These are phyloP conservation scores for Maccullochella peelii DNA, from an alignment of 2,113 vertebrate species.

Conservation along the genomic window DNA sequence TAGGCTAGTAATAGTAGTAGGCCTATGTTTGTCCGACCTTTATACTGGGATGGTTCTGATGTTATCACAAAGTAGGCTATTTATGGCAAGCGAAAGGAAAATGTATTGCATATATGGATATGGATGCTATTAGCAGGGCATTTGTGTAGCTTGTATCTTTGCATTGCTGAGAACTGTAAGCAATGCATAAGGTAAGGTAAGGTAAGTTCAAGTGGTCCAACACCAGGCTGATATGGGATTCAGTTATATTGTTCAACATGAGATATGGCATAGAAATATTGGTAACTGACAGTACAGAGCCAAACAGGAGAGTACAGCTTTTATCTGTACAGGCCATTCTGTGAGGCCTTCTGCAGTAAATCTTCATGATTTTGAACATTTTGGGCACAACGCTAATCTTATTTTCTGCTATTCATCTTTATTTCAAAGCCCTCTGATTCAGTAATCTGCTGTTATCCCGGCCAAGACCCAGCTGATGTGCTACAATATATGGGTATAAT, in stretches of 20 bases:
- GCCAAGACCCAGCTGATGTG: background rate
- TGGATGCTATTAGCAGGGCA: no score
- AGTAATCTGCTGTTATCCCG: background rate
- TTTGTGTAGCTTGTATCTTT: background rate
- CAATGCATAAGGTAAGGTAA: no score
- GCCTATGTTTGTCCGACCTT: constrained; percentile 21
- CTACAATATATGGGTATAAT: no score
- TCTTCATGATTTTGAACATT: background rate
- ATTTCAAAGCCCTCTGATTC: background rate
- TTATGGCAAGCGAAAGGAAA: background rate
- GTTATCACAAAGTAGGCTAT: background rate
- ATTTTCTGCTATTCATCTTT: background rate
- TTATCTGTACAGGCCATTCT: background rate
- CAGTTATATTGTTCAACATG: background rate
- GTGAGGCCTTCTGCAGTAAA: background rate
- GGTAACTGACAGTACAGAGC: background rate
- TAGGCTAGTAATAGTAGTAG: no score
- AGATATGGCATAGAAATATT: background rate
- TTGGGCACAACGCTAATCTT: background rate
- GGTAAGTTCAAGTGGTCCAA: background rate
- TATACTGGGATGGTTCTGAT: constrained; percentile 7
- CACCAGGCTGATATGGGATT: background rate
- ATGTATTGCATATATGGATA: background rate
- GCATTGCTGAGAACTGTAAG: background rate
- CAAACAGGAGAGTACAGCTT: background rate